Conservation (phyloP, 1,140 invertebrate species). For the Camponotus pennsylvanicus region DNA sequence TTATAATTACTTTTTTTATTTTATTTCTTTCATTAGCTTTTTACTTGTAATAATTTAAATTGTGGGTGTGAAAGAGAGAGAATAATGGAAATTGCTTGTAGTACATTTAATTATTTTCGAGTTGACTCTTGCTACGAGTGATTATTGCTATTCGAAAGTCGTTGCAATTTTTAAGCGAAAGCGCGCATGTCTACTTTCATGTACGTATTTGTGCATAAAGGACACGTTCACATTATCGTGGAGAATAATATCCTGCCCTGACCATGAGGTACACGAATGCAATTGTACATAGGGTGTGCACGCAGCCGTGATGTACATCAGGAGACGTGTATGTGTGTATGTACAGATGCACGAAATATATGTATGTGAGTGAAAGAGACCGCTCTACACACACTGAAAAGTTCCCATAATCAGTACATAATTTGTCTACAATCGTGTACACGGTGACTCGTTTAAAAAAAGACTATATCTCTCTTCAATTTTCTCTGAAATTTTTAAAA, state of each 20-base stretch:
- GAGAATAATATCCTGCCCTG: constrained; percentile 69
- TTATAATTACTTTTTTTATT: too few species aligned
- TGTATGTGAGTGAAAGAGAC: constrained; percentile 13
- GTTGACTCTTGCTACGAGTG: neutral
- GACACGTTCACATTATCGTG: constrained; percentile 53
- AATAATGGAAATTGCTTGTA: neutral
- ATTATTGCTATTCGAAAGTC: constrained; percentile 32
- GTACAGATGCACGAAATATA: neutral
- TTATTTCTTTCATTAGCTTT: too few species aligned
- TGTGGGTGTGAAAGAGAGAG: too few species aligned
- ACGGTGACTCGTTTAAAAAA: constrained; percentile 60
- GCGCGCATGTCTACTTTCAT: constrained; percentile 42
- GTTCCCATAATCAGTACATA: constrained; percentile 73
- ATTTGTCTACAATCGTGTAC: constrained; percentile 61
- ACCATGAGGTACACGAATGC: constrained; percentile 65
- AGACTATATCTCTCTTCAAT: neutral
- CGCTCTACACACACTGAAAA: constrained; percentile 51
- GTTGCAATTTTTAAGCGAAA: neutral
- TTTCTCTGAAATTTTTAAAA: neutral
- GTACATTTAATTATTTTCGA: constrained; percentile 12
- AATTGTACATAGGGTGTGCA: constrained; percentile 71
- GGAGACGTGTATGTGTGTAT: constrained; percentile 29
- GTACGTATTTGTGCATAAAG: constrained; percentile 34
- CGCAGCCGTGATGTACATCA: constrained; percentile 73
- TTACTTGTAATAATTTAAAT: too few species aligned